phyloP scores from a whole-genome alignment of 2,888 invertebrate genomes.

The Platerodrilus igneus region DNA sequence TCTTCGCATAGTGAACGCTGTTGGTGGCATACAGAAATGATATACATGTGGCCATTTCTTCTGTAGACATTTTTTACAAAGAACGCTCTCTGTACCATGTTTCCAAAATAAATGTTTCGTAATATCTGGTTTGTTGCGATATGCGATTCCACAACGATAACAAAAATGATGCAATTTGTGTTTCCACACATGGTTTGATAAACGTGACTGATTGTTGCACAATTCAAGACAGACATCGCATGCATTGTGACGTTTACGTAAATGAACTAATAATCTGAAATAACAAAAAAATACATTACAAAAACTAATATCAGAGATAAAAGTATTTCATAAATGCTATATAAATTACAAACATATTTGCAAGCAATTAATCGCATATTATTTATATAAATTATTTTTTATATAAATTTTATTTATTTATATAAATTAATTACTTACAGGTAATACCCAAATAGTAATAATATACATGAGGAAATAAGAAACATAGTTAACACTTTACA shows the following conservation, averaged over 20 bases:
- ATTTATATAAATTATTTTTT: neutral
- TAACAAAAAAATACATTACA: too few relatives aligned
- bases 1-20: conserved; percentile 75
- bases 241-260: conserved; percentile 76
- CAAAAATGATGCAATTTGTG: conserved; percentile 84
- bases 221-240: conserved; percentile 85
- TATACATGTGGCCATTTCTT: conserved; percentile 91
- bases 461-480: too few relatives aligned
- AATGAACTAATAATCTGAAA: conserved; percentile 73
- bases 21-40: conserved; percentile 82
- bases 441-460: too few relatives aligned
- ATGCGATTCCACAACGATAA: conserved; percentile 82
- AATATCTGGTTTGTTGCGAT: conserved; percentile 82
- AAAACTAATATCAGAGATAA: neutral
- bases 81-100: conserved; percentile 83
- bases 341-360: neutral
- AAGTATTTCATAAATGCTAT: conserved; percentile 1
- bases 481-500: too few relatives aligned
- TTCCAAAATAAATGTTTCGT: conserved; percentile 90
- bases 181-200: conserved; percentile 87
- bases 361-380: too few relatives aligned
- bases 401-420: neutral
- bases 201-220: conserved; percentile 71
- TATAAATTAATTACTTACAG: too few relatives aligned
- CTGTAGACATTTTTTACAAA: conserved; percentile 79